These are phyloP conservation scores for Bradynema listronoti DNA, from an alignment of 1,140 invertebrate genomes.

Conservation along the genomic window DNA sequence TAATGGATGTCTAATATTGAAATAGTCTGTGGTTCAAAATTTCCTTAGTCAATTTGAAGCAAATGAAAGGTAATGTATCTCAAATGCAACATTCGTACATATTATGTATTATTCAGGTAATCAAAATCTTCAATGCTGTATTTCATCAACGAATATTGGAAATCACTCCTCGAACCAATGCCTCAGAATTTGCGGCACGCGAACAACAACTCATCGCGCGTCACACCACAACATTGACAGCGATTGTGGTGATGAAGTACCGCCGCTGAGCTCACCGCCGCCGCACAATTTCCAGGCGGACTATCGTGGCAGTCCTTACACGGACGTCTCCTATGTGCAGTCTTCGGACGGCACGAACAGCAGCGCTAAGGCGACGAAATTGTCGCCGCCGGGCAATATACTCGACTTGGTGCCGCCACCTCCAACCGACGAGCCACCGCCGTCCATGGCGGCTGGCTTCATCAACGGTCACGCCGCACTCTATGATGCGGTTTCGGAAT, in stretches of 20 bases:
- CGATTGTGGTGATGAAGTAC: background rate
- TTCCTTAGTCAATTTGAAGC: no score
- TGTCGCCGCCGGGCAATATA: slow-evolving; percentile 34
- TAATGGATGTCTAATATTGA: no score
- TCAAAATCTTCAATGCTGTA: no score
- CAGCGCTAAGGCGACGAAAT: slow-evolving; percentile 25
- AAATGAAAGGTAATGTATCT: no score
- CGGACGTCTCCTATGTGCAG: slow-evolving; percentile 52
- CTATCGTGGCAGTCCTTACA: slow-evolving; percentile 46
- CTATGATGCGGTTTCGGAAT: background rate
- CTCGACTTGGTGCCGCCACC: slow-evolving; percentile 44
- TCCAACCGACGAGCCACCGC: slow-evolving; percentile 26
- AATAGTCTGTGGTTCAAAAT: no score
- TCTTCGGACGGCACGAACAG: slow-evolving; percentile 50
- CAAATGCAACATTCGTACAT: no score
- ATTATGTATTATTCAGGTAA: no score
- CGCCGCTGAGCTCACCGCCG: background rate
- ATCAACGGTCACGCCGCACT: background rate
- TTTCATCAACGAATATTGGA: background rate
- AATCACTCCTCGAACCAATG: background rate
- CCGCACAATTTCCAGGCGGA: background rate
- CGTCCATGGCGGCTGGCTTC: slow-evolving; percentile 19
- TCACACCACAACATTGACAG: no score
- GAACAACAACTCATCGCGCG: background rate
- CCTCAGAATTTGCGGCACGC: background rate